A percentile compares a stretch with the other conserved stretches of the same genome.
phyloP scores from a whole-genome alignment of 2,888 invertebrate species.

The Hylaea fasciaria region DNA sequence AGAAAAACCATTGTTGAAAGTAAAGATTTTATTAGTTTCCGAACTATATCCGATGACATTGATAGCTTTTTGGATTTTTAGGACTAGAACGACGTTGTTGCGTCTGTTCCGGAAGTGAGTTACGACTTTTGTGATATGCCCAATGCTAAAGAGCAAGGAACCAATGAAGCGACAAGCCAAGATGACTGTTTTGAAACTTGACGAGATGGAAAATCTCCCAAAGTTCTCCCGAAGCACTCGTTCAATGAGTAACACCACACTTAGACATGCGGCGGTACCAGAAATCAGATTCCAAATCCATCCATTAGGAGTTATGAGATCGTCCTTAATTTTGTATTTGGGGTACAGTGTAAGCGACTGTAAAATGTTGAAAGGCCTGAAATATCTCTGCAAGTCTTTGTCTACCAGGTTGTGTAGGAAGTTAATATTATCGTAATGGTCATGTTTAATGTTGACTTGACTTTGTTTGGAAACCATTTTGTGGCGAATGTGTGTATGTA shows the following conservation, averaged over 20 bases:
- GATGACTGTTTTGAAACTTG: too few species aligned
- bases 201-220: too few species aligned
- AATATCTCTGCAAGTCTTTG: constrained; percentile 16
- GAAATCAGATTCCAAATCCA: not conserved
- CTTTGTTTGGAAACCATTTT: not conserved
- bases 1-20: constrained; percentile 7
- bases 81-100: constrained; percentile 12
- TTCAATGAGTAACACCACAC: not conserved
- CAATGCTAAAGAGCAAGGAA: not conserved
- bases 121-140: constrained; percentile 2
- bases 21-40: not conserved
- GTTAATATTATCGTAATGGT: not conserved
- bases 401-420: constrained; percentile 9
- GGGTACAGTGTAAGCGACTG: constrained; percentile 4
- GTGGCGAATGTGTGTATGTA: not conserved
- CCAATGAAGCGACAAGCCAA: not conserved
- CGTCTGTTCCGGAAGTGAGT: constrained; percentile 1
- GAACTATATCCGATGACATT: constrained; percentile 1
- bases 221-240: too few species aligned
- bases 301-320: constrained; percentile 7
- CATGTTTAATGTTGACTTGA: not conserved
- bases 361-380: constrained; percentile 7
- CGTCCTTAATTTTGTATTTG: constrained; percentile 18
- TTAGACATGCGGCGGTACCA: not conserved
- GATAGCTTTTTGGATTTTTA: constrained; percentile 13